A percentile compares a stretch with the other conserved stretches of the same genome.
phyloP scores from a whole-genome alignment of 2,113 vertebrate species.

The Aleadryas rufinucha region DNA sequence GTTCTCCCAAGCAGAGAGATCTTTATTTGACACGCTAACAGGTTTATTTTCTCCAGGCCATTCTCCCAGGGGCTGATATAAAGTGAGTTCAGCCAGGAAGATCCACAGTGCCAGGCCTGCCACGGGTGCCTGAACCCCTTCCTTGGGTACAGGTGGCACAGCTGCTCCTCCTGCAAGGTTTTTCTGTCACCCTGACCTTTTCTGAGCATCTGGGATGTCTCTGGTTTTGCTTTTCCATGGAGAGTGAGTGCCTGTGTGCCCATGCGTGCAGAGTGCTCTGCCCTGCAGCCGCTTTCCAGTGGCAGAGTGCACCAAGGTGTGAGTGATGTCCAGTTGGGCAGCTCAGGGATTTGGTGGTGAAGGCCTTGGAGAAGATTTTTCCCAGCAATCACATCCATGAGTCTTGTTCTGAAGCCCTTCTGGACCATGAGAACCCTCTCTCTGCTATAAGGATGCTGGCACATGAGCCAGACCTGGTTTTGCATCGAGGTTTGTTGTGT shows the following conservation, averaged over 20 bases:
- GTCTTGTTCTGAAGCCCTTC: neutral
- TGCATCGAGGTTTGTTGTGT: fast-evolving
- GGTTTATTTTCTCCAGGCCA: neutral
- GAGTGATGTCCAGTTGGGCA: fast-evolving
- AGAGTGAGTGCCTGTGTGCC: neutral
- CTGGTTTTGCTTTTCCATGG: neutral
- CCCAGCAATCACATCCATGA: neutral
- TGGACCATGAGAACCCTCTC: fast-evolving
- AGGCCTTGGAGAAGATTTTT: neutral
- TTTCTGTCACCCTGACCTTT: neutral
- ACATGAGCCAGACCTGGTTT: neutral
- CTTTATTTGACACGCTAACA: neutral
- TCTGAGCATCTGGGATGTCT: neutral
- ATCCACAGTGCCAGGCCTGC: too few relatives aligned
- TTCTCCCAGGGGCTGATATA: neutral
- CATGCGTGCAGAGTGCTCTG: neutral
- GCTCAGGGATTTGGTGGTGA: neutral
- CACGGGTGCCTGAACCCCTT: fast-evolving
- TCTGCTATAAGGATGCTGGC: neutral
- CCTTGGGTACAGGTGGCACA: neutral
- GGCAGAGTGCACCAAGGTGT: neutral
- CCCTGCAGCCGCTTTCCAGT: neutral
- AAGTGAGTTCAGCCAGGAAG: neutral
- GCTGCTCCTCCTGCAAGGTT: neutral
- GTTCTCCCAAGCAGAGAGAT: neutral